Conservation (phyloP, 2,888 invertebrate species). For the Blomia tropicalis region DNA sequence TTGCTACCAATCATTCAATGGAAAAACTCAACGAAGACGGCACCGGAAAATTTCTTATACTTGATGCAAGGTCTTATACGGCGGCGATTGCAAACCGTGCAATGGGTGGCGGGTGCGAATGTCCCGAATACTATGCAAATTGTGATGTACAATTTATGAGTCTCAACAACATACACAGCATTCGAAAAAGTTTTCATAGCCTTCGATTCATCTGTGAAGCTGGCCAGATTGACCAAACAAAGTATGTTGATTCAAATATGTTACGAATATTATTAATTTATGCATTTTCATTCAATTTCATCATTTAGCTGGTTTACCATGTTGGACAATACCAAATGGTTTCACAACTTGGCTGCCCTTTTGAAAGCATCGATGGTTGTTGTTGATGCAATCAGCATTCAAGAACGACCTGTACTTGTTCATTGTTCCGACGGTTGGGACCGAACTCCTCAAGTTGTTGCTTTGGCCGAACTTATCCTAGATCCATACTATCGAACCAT, state of each 20-base stretch:
- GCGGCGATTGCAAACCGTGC: conserved; percentile 91
- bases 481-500: conserved; percentile 88
- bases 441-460: conserved; percentile 88
- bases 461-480: conserved; percentile 72
- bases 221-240: conserved; percentile 53
- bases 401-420: conserved; percentile 75
- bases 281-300: too few species aligned
- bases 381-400: conserved; percentile 51
- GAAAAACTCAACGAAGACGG: not conserved
- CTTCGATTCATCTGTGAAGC: conserved; percentile 35
- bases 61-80: conserved; percentile 88
- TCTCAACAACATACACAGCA: conserved; percentile 89
- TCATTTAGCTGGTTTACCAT: conserved; percentile 71
- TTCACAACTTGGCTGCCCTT: conserved; percentile 70
- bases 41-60: conserved; percentile 56
- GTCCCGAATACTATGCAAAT: conserved; percentile 79
- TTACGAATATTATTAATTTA: not conserved
- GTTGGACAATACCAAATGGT: conserved; percentile 77
- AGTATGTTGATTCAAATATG: conserved; percentile 42
- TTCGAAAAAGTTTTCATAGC: conserved; percentile 77
- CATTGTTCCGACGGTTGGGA: conserved; percentile 99
- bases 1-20: not conserved
- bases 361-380: conserved; percentile 63
- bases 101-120: conserved; percentile 91
- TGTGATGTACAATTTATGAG: conserved; percentile 95